These are phyloP conservation scores for Taenioides sp. DNA, from an alignment of 2,797 vertebrate genomes.

Conservation along the genomic window DNA sequence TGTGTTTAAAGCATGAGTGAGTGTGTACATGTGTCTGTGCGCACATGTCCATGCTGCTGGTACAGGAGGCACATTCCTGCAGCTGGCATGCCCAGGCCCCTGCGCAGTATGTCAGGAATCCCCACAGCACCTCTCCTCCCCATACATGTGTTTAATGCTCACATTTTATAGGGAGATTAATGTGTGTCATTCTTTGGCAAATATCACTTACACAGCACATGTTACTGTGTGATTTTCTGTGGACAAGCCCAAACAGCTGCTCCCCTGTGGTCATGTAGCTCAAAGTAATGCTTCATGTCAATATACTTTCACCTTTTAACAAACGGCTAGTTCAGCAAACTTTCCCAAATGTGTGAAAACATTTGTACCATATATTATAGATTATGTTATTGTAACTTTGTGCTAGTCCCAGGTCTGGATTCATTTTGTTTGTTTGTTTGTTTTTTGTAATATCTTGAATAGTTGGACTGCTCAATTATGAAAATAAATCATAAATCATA, in stretches of 20 bases:
- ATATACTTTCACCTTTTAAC: conserved; percentile 2
- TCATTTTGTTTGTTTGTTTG: not conserved
- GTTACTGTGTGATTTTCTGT: conserved; percentile 5
- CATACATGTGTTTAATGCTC: conserved; percentile 27
- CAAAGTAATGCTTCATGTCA: not conserved
- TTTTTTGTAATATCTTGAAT: too few species aligned
- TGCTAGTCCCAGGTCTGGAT: not conserved
- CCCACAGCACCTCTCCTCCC: conserved; percentile 24
- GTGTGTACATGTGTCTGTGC: conserved; percentile 12
- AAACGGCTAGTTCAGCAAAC: not conserved
- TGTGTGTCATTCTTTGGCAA: conserved; percentile 9
- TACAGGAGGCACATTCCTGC: conserved; percentile 64
- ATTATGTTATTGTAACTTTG: not conserved
- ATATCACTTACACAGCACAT: not conserved
- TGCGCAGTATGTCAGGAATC: conserved; percentile 73
- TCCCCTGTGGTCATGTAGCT: not conserved
- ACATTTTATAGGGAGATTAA: conserved; percentile 27
- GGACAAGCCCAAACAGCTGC: conserved; percentile 12
- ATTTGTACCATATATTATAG: not conserved
- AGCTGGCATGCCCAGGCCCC: conserved; percentile 74
- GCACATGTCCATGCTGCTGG: conserved; percentile 28
- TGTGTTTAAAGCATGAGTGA: too few species aligned
- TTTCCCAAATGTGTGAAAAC: not conserved
- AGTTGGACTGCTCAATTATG: too few species aligned
- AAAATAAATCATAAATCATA: too few species aligned